phyloP scores from a whole-genome alignment of 2,113 vertebrate genomes.

The Pseudopipra pipra region DNA sequence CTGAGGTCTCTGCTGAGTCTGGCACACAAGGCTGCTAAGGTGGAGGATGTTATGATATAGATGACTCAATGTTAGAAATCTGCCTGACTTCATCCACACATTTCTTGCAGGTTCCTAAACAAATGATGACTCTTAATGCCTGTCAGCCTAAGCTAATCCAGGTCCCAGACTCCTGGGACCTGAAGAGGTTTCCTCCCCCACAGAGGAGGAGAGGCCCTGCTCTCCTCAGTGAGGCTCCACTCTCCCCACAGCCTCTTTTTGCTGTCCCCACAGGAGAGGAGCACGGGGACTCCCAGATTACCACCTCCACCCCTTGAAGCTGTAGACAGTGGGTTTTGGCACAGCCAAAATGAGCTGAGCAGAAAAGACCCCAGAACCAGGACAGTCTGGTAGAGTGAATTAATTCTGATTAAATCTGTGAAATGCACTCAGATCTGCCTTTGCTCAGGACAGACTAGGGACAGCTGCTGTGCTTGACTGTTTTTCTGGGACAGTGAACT shows the following conservation, averaged over 20 bases:
- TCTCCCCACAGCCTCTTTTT: background rate
- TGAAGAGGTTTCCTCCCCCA: background rate
- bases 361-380: background rate
- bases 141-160: background rate
- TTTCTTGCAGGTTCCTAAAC: background rate
- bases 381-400: background rate
- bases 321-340: background rate
- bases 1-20: background rate
- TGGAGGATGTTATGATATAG: background rate
- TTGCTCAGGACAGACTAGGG: background rate
- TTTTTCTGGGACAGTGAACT: conserved; percentile 34
- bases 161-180: background rate
- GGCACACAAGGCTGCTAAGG: background rate
- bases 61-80: conserved; percentile 8
- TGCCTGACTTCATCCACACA: background rate
- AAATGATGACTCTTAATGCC: background rate
- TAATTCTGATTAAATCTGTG: background rate
- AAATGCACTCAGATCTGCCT: background rate
- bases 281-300: background rate
- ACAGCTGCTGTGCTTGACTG: background rate
- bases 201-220: background rate
- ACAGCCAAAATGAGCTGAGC: background rate
- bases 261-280: background rate
- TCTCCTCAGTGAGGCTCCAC: background rate
- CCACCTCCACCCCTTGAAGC: background rate